phyloP scores from a whole-genome alignment of 2,888 invertebrate species.

The Noctuana brunneofusca region DNA sequence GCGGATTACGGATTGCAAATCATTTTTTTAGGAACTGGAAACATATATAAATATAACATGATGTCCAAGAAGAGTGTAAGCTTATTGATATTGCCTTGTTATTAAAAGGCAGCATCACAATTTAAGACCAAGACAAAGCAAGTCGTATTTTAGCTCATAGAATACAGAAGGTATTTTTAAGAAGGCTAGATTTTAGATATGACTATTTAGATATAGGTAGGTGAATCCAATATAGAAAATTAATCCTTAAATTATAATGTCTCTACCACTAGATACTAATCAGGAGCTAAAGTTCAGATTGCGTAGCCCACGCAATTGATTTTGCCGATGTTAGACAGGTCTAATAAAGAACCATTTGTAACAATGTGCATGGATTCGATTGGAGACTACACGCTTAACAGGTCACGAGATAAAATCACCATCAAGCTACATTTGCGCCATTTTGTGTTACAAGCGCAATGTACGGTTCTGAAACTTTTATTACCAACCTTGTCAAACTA shows the following conservation, averaged over 20 bases:
- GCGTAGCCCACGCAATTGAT: background rate
- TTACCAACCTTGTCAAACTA: too few relatives aligned
- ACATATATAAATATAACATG: too few relatives aligned
- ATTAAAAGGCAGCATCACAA: too few relatives aligned
- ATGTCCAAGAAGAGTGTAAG: too few relatives aligned
- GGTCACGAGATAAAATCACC: slow-evolving; percentile 7
- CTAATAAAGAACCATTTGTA: slow-evolving; percentile 8
- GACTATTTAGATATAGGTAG: too few relatives aligned
- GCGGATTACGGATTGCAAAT: too few relatives aligned
- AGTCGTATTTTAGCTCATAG: too few relatives aligned
- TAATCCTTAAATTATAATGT: background rate
- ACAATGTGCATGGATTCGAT: background rate
- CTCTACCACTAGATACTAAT: slow-evolving; percentile 2
- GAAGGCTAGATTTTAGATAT: too few relatives aligned
- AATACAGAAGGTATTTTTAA: too few relatives aligned
- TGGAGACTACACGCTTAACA: background rate
- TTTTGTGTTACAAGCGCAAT: background rate
- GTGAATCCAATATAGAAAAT: background rate
- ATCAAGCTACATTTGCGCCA: background rate
- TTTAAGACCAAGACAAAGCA: too few relatives aligned
- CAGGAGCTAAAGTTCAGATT: slow-evolving; percentile 5
- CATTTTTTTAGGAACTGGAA: too few relatives aligned
- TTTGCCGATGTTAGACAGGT: slow-evolving; percentile 1
- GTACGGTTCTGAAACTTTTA: background rate
- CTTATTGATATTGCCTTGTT: too few relatives aligned